A percentile compares a stretch with the other conserved stretches of the same genome.
phyloP scores from a whole-genome alignment of 2,888 invertebrate species.

The Prenolepis imparis region DNA sequence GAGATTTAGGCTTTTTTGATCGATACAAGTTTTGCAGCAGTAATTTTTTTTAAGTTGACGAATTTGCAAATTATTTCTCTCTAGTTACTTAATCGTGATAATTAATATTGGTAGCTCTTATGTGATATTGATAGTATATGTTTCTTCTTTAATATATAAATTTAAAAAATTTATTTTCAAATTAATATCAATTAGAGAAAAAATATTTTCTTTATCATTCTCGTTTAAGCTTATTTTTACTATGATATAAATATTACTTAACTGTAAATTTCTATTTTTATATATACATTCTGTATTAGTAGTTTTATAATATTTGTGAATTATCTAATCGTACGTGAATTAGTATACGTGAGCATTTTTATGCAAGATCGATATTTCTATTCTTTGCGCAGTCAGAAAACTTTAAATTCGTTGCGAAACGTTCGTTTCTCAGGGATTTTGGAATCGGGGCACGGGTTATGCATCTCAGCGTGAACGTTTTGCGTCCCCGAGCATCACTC shows the following conservation, averaged over 20 bases:
- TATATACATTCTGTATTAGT: background rate
- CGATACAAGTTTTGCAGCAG: background rate
- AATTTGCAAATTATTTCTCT: background rate
- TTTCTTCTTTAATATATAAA: background rate
- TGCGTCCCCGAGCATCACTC: slow-evolving; percentile 60
- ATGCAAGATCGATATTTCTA: slow-evolving; percentile 18
- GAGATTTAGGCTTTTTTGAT: background rate
- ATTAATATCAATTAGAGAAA: background rate
- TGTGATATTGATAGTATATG: background rate
- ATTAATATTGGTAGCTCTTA: background rate
- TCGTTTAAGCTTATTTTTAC: background rate
- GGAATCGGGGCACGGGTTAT: slow-evolving; percentile 65
- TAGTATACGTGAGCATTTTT: background rate
- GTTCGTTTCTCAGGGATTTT: slow-evolving; percentile 62
- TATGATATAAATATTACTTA: background rate
- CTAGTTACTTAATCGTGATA: background rate
- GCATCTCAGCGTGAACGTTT: slow-evolving; percentile 65
- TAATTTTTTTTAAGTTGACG: background rate
- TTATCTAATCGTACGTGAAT: background rate
- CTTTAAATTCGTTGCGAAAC: slow-evolving; percentile 34
- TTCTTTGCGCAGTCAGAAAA: slow-evolving; percentile 6
- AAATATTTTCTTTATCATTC: background rate
- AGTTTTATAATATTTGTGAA: background rate
- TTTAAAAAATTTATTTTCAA: background rate
- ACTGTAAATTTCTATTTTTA: background rate